These are phyloP conservation scores for Pteria penguin DNA, from an alignment of 2,888 invertebrate species.

Conservation along the genomic window DNA sequence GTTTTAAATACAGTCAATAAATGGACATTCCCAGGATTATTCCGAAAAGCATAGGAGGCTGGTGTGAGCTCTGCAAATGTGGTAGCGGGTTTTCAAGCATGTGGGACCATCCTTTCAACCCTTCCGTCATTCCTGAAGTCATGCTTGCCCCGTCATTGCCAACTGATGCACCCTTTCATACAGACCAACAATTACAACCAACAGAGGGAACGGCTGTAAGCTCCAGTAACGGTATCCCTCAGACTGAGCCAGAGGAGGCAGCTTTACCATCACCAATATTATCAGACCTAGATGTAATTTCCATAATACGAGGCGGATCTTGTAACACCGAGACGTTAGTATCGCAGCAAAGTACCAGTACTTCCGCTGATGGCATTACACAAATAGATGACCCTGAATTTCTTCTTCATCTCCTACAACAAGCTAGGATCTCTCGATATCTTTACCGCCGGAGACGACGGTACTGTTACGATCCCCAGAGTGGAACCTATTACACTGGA, in stretches of 20 bases:
- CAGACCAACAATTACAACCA: neutral
- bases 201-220: neutral
- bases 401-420: neutral
- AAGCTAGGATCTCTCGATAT: neutral
- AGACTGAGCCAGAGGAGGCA: neutral
- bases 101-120: conserved; percentile 27
- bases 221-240: neutral
- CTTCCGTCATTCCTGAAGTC: neutral
- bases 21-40: conserved; percentile 36
- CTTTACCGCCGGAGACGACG: neutral
- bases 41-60: conserved; percentile 41
- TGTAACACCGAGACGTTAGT: neutral
- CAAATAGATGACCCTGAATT: neutral
- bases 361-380: neutral
- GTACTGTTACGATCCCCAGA: neutral
- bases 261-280: neutral
- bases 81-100: conserved; percentile 41
- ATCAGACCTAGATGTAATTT: neutral
- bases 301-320: neutral
- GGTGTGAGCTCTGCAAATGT: conserved; percentile 32
- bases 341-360: too few relatives aligned
- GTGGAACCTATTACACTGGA: too few relatives aligned
- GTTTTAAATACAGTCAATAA: conserved; percentile 36
- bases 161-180: neutral
- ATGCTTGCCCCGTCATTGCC: conserved; percentile 1